Evolutionary conservation across 2,888 invertebrate species (phyloP).

Genomic region (Atherix ibis): DNA sequence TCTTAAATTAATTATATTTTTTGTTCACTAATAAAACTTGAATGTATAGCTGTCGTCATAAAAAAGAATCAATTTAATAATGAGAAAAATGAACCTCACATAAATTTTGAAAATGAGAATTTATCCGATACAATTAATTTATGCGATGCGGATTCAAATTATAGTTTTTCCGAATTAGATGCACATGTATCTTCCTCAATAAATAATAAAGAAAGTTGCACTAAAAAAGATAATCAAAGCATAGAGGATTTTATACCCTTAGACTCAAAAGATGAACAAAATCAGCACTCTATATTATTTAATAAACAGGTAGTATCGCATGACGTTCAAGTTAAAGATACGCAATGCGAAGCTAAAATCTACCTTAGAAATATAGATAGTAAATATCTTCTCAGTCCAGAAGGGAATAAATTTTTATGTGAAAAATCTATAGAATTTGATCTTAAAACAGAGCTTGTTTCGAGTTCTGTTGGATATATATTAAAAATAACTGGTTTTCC

Average conservation of each 20-base stretch:
- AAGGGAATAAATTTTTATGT: slow-evolving; percentile 35
- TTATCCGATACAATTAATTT: neutral
- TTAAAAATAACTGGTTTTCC: slow-evolving; percentile 37
- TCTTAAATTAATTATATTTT: no score
- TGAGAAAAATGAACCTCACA: neutral
- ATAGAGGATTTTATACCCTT: slow-evolving; percentile 26
- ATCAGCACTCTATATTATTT: neutral
- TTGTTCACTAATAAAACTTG: no score
- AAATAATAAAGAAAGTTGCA: neutral
- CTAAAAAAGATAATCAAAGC: neutral
- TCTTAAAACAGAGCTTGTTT: slow-evolving; percentile 23
- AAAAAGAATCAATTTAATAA: neutral
- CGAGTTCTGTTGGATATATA: slow-evolving; percentile 32
- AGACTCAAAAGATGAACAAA: slow-evolving; percentile 3
- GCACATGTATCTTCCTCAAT: slow-evolving; percentile 21
- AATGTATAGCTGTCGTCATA: no score
- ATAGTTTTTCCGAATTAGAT: slow-evolving; percentile 31
- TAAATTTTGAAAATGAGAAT: neutral
- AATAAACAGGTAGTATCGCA: neutral
- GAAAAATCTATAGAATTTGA: slow-evolving; percentile 26
- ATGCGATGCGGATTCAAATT: slow-evolving; percentile 30
- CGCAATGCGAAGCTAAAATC: slow-evolving; percentile 32
- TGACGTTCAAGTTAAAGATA: neutral
- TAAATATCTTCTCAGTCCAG: slow-evolving; percentile 33
- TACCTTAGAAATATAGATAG: slow-evolving; percentile 35